These are phyloP conservation scores for Drosophila obscura DNA, from an alignment of 1,140 invertebrate genomes.

Conservation along the genomic window DNA sequence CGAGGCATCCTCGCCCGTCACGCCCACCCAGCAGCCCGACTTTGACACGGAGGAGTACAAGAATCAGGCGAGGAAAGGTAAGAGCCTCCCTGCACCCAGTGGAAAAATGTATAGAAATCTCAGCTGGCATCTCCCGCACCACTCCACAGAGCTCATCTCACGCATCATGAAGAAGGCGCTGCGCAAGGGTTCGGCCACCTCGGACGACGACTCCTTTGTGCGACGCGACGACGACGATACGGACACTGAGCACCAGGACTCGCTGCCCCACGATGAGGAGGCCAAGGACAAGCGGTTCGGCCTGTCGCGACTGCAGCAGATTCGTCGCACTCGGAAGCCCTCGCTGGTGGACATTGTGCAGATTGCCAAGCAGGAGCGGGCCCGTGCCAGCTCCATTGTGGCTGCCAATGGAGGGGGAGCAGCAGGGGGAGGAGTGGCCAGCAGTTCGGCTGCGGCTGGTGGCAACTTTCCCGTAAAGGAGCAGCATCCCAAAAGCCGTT, in stretches of 20 bases:
- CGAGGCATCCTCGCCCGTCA: slow-evolving; percentile 79
- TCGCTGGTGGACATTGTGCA: slow-evolving; percentile 81
- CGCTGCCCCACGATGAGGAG: slow-evolving; percentile 86
- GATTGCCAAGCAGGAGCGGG: slow-evolving; percentile 78
- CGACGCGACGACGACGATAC: slow-evolving; percentile 85
- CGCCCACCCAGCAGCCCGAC: slow-evolving; percentile 76
- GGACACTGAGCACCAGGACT: slow-evolving; percentile 88
- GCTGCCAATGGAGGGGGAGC: slow-evolving; percentile 11
- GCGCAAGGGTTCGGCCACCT: slow-evolving; percentile 85
- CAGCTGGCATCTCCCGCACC: slow-evolving; percentile 3
- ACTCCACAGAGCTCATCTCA: slow-evolving; percentile 85
- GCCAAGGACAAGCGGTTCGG: slow-evolving; percentile 69
- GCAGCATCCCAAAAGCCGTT: slow-evolving; percentile 68
- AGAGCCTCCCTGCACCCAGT: neutral
- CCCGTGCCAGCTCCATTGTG: slow-evolving; percentile 62
- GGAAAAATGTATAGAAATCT: neutral
- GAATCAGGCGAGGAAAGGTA: slow-evolving; percentile 81
- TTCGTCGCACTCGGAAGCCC: slow-evolving; percentile 76
- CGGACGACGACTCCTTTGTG: slow-evolving; percentile 84
- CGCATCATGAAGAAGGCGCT: slow-evolving; percentile 87
- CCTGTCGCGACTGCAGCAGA: slow-evolving; percentile 74
- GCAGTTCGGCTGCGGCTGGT: slow-evolving; percentile 10
- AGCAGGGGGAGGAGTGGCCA: slow-evolving; percentile 6
- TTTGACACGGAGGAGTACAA: slow-evolving; percentile 82
- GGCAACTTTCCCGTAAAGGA: slow-evolving; percentile 62